A percentile compares a stretch with the other conserved stretches of the same genome.
phyloP scores from a whole-genome alignment of 2,113 vertebrate species.

The Rhadina sibilatrix region DNA sequence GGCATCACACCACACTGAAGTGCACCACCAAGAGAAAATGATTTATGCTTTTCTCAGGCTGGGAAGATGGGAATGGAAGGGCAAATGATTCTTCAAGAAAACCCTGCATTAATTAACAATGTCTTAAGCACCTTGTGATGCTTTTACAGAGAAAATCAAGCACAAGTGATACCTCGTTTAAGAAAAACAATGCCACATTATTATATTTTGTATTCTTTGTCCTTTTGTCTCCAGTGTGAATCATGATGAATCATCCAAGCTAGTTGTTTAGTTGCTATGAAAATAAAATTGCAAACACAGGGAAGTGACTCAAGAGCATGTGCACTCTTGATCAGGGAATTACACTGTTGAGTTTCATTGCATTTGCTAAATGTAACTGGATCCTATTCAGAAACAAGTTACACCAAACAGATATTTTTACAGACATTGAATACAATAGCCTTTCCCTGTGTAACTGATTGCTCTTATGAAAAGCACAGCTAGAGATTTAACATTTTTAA shows the following conservation, averaged over 20 bases:
- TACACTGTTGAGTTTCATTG: constrained; percentile 15
- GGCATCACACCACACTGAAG: not conserved
- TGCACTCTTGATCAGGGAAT: not conserved
- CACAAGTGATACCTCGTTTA: not conserved
- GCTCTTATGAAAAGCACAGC: not conserved
- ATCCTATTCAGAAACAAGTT: constrained; percentile 14
- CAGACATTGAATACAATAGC: not conserved
- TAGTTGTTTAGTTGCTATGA: constrained; percentile 48
- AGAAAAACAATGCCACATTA: not conserved
- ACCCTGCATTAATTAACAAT: constrained; percentile 19
- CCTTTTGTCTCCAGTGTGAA: constrained; percentile 36
- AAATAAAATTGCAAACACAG: constrained; percentile 41
- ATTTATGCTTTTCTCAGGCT: not conserved
- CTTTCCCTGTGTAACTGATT: not conserved
- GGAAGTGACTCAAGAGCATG: not conserved
- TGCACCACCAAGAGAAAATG: not conserved
- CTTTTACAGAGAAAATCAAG: constrained; percentile 31
- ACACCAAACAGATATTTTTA: not conserved
- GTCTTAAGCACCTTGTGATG: constrained; percentile 8
- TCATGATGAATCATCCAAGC: constrained; percentile 61
- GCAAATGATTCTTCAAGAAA: constrained; percentile 5
- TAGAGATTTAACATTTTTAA: not conserved
- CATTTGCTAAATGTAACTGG: not conserved
- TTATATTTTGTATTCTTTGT: constrained; percentile 27
- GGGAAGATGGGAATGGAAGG: not conserved